These are phyloP conservation scores for Callosobruchus maculatus DNA, from an alignment of 2,888 invertebrate genomes.

Conservation along the genomic window DNA sequence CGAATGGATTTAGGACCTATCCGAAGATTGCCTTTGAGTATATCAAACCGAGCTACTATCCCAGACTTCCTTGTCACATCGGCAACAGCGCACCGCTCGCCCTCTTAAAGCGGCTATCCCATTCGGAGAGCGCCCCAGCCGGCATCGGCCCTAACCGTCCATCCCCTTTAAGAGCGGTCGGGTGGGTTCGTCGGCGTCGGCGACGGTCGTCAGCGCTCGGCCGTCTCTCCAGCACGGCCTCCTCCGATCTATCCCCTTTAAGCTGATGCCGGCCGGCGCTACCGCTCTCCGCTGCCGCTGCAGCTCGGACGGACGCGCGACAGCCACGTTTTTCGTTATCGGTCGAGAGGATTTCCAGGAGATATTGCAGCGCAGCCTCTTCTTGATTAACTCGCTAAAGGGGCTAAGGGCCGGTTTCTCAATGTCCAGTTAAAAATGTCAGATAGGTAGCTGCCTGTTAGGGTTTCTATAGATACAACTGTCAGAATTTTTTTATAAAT, in stretches of 20 bases:
- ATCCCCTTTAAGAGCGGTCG: constrained; percentile 19
- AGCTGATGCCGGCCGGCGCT: constrained; percentile 29
- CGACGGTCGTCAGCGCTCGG: neutral
- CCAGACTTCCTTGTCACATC: neutral
- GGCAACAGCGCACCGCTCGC: constrained; percentile 5
- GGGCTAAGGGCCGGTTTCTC: neutral
- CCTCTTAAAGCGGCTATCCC: constrained; percentile 15
- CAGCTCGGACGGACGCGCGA: neutral
- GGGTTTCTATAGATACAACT: too few relatives aligned
- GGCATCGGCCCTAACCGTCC: constrained; percentile 9
- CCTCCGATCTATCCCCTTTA: constrained; percentile 30
- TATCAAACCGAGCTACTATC: neutral
- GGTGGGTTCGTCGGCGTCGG: constrained; percentile 7
- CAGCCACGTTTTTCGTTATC: neutral
- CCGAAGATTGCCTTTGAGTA: too few relatives aligned
- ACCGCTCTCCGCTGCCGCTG: constrained; percentile 14
- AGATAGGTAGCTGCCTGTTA: too few relatives aligned
- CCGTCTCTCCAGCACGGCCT: neutral
- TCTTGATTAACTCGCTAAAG: neutral
- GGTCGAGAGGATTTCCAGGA: neutral
- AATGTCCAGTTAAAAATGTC: too few relatives aligned
- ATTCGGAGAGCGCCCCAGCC: constrained; percentile 3
- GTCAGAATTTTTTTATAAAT: too few relatives aligned
- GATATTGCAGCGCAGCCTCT: neutral
- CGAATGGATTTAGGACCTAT: too few relatives aligned